phyloP scores from a whole-genome alignment of 2,113 vertebrate genomes.

The Corythornis madagascariensis region DNA sequence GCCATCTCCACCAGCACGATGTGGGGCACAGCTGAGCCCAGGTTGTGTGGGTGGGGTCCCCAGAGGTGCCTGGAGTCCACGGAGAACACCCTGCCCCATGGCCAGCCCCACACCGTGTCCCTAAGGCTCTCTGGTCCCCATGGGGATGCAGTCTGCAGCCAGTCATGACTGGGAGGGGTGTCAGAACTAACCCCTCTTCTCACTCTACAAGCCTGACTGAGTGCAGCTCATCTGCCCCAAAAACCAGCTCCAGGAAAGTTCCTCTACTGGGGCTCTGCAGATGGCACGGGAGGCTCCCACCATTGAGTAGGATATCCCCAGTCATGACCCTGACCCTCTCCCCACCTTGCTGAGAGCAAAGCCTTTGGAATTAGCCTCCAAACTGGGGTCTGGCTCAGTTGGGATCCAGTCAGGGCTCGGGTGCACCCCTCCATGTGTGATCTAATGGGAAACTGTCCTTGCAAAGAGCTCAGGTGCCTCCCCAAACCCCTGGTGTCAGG shows the following conservation, averaged over 20 bases:
- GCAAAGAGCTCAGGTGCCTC: accelerated
- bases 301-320: not conserved
- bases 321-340: not conserved
- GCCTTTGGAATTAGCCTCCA: not conserved
- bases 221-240: not conserved
- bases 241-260: not conserved
- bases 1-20: no score
- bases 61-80: accelerated
- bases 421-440: not conserved
- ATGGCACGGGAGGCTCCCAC: not conserved
- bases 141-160: not conserved
- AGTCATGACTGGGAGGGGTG: not conserved
- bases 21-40: not conserved
- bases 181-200: not conserved
- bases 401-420: not conserved
- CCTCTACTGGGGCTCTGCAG: not conserved
- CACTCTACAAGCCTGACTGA: not conserved
- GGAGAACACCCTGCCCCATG: not conserved
- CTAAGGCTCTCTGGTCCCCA: not conserved
- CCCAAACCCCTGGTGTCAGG: accelerated
- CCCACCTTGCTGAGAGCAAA: not conserved
- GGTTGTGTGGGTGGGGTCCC: not conserved
- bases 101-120: not conserved
- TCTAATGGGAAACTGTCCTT: accelerated
- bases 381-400: accelerated